These are phyloP conservation scores for Scrobipalpa atriplicella DNA, from an alignment of 2,888 invertebrate genomes.

Conservation along the genomic window DNA sequence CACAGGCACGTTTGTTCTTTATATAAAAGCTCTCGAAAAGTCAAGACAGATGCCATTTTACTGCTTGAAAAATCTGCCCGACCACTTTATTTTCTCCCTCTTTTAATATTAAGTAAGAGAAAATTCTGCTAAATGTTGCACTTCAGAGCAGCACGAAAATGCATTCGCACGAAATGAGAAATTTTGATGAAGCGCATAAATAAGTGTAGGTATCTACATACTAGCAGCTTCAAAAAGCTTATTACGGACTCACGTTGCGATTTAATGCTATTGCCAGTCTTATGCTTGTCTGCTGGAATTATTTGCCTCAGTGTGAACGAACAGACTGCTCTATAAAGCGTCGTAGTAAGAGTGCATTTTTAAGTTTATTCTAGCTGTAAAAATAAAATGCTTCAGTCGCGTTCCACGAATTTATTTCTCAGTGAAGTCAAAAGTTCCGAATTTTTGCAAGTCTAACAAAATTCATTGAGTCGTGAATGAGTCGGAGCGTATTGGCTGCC, in stretches of 20 bases:
- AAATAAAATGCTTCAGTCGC: constrained; percentile 10
- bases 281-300: constrained; percentile 17
- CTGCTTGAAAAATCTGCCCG: no score
- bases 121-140: constrained; percentile 14
- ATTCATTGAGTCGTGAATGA: constrained; percentile 35
- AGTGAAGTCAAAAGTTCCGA: constrained; percentile 24
- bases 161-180: constrained; percentile 30
- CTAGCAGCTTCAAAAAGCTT: constrained; percentile 17
- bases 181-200: constrained; percentile 28
- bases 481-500: constrained; percentile 30
- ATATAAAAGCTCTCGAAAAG: no score
- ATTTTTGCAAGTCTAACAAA: constrained; percentile 34
- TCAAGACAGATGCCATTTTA: no score
- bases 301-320: constrained; percentile 1
- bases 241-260: constrained; percentile 21
- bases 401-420: constrained; percentile 14
- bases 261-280: constrained; percentile 18
- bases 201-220: constrained; percentile 6
- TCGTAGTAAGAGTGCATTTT: constrained; percentile 1
- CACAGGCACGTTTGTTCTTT: no score
- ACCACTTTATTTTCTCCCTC: not conserved
- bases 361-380: not conserved
- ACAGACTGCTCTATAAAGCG: not conserved
- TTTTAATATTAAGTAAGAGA: constrained; percentile 24
- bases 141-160: constrained; percentile 25